Evolutionary conservation across 2,797 vertebrate species (phyloP).

Genomic region (Alfaro cultratus): DNA sequence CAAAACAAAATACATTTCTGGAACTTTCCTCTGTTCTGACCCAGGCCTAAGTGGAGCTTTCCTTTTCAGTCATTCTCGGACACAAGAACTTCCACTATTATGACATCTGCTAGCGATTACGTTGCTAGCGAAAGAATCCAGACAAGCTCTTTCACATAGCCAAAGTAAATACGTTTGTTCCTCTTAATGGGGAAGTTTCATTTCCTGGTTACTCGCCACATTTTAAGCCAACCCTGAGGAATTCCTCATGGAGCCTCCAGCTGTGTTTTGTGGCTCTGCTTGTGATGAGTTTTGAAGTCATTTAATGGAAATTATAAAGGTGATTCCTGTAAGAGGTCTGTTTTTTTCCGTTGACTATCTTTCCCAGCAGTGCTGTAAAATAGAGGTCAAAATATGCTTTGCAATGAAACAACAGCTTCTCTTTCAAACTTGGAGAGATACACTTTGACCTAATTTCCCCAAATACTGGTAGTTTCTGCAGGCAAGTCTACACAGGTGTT

Average conservation of each 20-base stretch:
- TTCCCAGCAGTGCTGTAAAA: background rate
- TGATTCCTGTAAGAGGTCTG: background rate
- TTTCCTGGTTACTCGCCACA: conserved; percentile 12
- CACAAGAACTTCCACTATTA: conserved; percentile 19
- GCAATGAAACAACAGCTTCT: background rate
- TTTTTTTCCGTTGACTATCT: background rate
- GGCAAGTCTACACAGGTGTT: background rate
- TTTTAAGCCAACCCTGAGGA: background rate
- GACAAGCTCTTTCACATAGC: conserved; percentile 38
- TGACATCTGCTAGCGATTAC: conserved; percentile 33
- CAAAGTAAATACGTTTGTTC: conserved; percentile 4
- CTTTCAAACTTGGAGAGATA: background rate
- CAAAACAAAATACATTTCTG: background rate
- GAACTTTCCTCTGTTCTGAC: conserved; percentile 38
- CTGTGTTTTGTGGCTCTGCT: background rate
- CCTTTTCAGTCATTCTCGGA: conserved; percentile 8
- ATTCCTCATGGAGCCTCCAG: background rate
- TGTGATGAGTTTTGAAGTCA: background rate
- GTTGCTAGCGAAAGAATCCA: conserved; percentile 51
- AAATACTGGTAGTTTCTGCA: background rate
- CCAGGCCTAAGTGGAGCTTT: conserved; percentile 21
- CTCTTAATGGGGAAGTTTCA: conserved; percentile 54
- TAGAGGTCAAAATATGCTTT: background rate
- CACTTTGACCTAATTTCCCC: background rate
- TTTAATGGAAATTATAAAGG: background rate